Conservation (phyloP, 2,113 vertebrate genomes). For the Hyperoodon ampullatus region DNA sequence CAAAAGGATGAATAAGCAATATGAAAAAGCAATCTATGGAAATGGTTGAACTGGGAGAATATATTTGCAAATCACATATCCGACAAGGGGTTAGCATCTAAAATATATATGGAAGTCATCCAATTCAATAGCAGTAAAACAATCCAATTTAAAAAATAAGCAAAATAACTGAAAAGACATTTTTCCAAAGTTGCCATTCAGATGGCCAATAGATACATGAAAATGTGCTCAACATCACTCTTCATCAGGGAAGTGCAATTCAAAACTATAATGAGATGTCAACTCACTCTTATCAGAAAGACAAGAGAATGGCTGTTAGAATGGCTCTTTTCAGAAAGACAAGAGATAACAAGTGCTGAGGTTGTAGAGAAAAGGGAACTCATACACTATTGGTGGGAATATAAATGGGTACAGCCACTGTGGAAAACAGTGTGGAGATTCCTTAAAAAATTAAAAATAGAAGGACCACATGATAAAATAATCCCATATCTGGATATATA, state of each 20-base stretch:
- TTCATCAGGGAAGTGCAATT: neutral
- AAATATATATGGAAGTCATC: neutral
- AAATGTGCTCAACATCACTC: neutral
- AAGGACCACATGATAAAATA: neutral
- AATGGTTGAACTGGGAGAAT: neutral
- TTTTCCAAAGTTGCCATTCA: neutral
- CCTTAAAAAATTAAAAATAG: neutral
- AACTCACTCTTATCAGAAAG: neutral
- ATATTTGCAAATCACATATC: neutral
- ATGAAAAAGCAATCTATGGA: neutral
- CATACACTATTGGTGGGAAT: neutral
- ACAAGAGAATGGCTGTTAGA: neutral
- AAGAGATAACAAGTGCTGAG: neutral
- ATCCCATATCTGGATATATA: neutral
- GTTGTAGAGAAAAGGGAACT: neutral
- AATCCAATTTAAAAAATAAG: neutral
- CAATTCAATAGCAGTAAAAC: neutral
- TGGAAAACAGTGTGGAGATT: neutral
- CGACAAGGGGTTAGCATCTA: neutral
- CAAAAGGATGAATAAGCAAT: neutral
- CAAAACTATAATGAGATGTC: neutral
- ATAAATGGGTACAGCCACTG: neutral
- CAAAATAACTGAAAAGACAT: neutral
- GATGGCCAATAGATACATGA: neutral
- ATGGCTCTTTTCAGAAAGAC: neutral